phyloP scores from a whole-genome alignment of 2,888 invertebrate genomes.

The Dasypogon diadema region DNA sequence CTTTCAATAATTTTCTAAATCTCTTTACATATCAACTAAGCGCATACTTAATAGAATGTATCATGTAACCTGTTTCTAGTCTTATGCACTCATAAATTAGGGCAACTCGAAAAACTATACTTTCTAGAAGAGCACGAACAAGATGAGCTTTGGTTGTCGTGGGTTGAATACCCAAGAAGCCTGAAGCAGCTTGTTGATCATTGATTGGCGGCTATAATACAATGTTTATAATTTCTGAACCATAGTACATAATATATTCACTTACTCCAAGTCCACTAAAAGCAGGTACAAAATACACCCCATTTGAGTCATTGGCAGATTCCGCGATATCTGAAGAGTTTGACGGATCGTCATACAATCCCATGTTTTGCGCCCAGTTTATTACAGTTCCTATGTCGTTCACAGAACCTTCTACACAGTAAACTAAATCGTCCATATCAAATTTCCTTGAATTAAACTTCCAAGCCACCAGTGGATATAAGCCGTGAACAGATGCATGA shows the following conservation, averaged over 20 bases:
- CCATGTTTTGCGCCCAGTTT: conserved; percentile 83
- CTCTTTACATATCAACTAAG: background rate
- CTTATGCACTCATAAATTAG: conserved; percentile 82
- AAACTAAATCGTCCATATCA: conserved; percentile 70
- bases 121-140: conserved; percentile 86
- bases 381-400: conserved; percentile 91
- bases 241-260: conserved; percentile 23
- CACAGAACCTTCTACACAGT: conserved; percentile 86
- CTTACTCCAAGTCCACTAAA: conserved; percentile 88
- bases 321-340: conserved; percentile 78
- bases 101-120: conserved; percentile 84
- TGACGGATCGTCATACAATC: conserved; percentile 74
- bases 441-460: conserved; percentile 62
- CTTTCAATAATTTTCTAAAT: conserved; percentile 27
- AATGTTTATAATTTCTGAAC: background rate
- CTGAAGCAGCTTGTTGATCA: conserved; percentile 85
- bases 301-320: conserved; percentile 78
- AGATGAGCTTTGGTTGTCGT: conserved; percentile 83
- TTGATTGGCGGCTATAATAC: conserved; percentile 84
- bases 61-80: conserved; percentile 75
- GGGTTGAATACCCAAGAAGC: conserved; percentile 78
- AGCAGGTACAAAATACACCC: conserved; percentile 89
- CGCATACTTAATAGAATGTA: conserved; percentile 73
- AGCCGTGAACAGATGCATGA: conserved; percentile 84
- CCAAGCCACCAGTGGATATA: conserved; percentile 96